phyloP scores from a whole-genome alignment of 1,140 invertebrate genomes.

The Aphis gossypii region DNA sequence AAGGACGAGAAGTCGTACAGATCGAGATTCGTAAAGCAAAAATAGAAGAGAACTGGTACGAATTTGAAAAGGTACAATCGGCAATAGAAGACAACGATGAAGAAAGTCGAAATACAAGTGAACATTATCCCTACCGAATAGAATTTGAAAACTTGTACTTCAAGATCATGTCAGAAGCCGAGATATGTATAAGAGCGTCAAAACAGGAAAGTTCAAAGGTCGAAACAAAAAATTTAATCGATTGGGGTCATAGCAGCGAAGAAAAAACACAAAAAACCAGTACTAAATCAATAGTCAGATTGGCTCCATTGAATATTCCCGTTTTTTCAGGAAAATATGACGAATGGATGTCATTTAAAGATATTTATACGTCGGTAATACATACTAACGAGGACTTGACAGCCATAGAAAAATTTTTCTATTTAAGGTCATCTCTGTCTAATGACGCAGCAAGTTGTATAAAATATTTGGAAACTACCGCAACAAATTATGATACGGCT shows the following conservation, averaged over 20 bases:
- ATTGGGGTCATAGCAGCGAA: background rate
- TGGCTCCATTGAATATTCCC: background rate
- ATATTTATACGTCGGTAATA: background rate
- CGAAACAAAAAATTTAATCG: background rate
- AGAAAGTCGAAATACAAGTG: too few relatives aligned
- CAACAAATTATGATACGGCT: background rate
- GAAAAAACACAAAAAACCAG: background rate
- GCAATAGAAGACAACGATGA: too few relatives aligned
- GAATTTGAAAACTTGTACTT: conserved; percentile 1
- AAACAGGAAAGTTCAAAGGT: background rate
- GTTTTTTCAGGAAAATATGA: conserved; percentile 3
- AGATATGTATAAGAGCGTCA: background rate
- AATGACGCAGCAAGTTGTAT: background rate
- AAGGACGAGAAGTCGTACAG: too few relatives aligned
- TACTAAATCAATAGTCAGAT: background rate
- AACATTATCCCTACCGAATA: background rate
- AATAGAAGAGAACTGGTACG: too few relatives aligned
- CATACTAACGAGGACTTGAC: background rate
- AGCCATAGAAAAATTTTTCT: background rate
- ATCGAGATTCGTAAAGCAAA: too few relatives aligned
- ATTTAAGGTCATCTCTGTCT: background rate
- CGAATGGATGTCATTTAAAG: background rate
- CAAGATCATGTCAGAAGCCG: background rate
- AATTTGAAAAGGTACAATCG: too few relatives aligned
- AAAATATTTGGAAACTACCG: background rate